These are phyloP conservation scores for Pelobates fuscus DNA, from an alignment of 2,113 vertebrate genomes.

Conservation along the genomic window DNA sequence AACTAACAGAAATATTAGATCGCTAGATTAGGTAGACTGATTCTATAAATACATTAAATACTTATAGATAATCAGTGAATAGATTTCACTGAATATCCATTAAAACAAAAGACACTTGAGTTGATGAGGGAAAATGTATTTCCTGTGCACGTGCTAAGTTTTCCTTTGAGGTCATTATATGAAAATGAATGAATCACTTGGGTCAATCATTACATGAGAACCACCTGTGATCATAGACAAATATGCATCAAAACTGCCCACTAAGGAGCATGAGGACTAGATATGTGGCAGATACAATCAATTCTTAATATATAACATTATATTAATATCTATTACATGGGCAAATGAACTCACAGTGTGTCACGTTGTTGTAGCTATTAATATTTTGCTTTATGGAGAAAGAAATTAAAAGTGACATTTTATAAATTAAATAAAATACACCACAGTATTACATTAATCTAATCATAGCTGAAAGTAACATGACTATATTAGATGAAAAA, in stretches of 20 bases:
- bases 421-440: not conserved
- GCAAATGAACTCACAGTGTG: not conserved
- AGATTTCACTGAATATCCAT: no score
- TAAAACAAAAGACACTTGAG: no score
- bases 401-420: not conserved
- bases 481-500: no score
- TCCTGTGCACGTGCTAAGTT: no score
- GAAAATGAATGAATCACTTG: not conserved
- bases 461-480: not conserved
- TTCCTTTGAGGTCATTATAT: not conserved
- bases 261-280: not conserved
- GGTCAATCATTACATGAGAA: not conserved
- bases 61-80: no score
- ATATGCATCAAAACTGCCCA: not conserved
- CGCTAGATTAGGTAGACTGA: no score
- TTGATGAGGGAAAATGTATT: no score
- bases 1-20: no score
- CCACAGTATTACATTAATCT: not conserved
- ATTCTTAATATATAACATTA: not conserved
- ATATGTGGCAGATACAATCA: not conserved
- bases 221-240: not conserved
- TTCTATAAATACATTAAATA: no score
- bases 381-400: not conserved
- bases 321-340: not conserved
- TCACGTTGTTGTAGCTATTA: not conserved